Conservation (phyloP, 2,113 vertebrate species). For the Arvicanthis niloticus region DNA sequence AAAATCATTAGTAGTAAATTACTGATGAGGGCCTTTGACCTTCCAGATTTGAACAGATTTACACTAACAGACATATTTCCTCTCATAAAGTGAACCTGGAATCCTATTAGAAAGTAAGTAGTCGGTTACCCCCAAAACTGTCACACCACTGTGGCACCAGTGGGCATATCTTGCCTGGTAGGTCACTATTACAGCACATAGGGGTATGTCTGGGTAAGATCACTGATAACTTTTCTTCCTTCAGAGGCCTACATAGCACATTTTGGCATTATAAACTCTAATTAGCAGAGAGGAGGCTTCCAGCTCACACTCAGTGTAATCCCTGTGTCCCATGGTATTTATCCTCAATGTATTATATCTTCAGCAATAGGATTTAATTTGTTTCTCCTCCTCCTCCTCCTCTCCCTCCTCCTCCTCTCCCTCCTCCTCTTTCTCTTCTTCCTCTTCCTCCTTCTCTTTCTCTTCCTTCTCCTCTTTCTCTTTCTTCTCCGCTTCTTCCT, state of each 20-base stretch:
- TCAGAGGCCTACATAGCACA: not conserved
- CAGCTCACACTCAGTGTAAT: too few relatives aligned
- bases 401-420: too few relatives aligned
- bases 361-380: not conserved
- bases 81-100: not conserved
- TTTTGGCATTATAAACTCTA: not conserved
- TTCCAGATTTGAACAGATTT: not conserved
- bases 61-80: not conserved
- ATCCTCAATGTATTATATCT: not conserved
- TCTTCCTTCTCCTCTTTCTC: fast-evolving
- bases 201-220: not conserved
- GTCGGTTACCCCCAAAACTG: not conserved
- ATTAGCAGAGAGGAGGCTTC: not conserved
- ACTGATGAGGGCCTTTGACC: not conserved
- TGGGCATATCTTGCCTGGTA: too few relatives aligned
- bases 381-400: not conserved
- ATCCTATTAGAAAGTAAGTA: not conserved
- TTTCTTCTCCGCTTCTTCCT: too few relatives aligned
- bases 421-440: too few relatives aligned
- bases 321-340: not conserved
- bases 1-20: not conserved
- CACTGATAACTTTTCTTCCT: not conserved
- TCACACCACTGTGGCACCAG: not conserved
- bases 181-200: not conserved
- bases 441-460: too few relatives aligned